phyloP scores from a whole-genome alignment of 2,113 vertebrate genomes.

The Ginglymostoma cirratum region DNA sequence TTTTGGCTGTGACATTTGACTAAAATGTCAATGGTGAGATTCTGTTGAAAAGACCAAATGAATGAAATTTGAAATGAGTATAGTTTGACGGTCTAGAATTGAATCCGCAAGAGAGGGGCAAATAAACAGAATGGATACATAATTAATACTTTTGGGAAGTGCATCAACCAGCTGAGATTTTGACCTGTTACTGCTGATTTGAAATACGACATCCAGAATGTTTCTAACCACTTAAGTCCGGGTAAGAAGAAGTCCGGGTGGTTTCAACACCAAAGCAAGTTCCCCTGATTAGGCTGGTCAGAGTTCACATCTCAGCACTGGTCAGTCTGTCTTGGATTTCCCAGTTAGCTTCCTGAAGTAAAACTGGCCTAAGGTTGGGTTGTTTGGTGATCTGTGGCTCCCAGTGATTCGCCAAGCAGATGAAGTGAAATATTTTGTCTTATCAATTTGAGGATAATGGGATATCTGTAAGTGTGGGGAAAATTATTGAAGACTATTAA shows the following conservation, averaged over 20 bases:
- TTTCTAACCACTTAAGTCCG: background rate
- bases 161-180: background rate
- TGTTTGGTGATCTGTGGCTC: background rate
- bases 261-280: background rate
- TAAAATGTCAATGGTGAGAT: background rate
- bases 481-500: background rate
- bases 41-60: background rate
- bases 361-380: background rate
- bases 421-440: too few relatives aligned
- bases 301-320: background rate
- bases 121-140: background rate
- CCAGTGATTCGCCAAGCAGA: background rate
- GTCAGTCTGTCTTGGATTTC: background rate
- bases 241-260: background rate
- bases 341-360: background rate
- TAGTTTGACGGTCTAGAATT: background rate
- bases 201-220: background rate
- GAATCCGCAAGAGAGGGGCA: background rate
- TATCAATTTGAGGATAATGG: background rate
- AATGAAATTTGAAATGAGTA: background rate
- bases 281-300: background rate
- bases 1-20: background rate
- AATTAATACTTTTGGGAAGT: background rate
- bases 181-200: background rate
- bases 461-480: background rate